These are phyloP conservation scores for Pseudochirops corinnae DNA, from an alignment of 2,797 vertebrate genomes.

Conservation along the genomic window DNA sequence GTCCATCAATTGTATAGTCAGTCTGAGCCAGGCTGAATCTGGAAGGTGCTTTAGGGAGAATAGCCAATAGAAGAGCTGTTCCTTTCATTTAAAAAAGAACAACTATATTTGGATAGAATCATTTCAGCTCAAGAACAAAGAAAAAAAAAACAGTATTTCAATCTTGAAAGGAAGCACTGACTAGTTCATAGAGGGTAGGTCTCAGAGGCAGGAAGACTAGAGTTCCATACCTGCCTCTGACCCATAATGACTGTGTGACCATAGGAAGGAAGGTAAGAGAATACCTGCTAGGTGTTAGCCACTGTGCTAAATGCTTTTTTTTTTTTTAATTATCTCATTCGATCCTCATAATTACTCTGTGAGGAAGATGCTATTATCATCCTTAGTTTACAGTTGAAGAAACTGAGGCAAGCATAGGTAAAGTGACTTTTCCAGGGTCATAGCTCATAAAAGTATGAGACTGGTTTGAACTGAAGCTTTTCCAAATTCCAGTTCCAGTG, in stretches of 20 bases:
- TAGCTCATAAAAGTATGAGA: background rate
- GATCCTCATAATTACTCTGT: background rate
- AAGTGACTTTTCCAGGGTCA: background rate
- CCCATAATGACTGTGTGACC: background rate
- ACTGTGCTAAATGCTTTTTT: background rate
- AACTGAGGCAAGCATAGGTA: background rate
- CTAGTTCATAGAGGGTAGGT: background rate
- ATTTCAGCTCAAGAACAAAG: constrained; percentile 48
- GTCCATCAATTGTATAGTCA: background rate
- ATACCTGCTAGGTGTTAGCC: background rate
- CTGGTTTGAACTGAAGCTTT: background rate
- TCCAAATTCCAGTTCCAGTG: background rate
- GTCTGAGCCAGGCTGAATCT: constrained; percentile 20
- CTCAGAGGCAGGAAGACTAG: background rate
- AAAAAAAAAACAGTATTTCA: background rate
- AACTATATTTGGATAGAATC: constrained; percentile 47
- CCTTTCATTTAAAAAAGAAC: constrained; percentile 54
- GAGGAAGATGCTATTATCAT: background rate
- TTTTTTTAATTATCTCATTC: background rate
- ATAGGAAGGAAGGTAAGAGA: background rate
- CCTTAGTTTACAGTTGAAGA: background rate
- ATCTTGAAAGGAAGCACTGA: background rate
- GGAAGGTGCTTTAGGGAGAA: constrained; percentile 27
- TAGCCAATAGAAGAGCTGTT: constrained; percentile 35
- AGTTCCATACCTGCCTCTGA: background rate